phyloP scores from a whole-genome alignment of 1,140 invertebrate genomes.

The Archivesica marissinica region DNA sequence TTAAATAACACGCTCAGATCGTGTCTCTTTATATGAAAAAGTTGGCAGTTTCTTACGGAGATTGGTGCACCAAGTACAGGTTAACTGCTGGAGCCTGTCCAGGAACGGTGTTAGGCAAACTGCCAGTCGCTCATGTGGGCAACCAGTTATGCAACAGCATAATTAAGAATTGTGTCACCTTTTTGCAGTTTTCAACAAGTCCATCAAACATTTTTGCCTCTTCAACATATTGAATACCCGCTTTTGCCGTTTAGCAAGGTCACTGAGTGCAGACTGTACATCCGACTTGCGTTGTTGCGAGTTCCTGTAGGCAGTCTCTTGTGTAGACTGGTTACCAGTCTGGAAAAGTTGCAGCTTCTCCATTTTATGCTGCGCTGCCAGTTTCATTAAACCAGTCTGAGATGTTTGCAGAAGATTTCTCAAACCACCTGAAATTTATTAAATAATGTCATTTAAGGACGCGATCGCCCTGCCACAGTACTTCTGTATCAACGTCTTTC shows the following conservation, averaged over 20 bases:
- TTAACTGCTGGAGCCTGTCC: too few species aligned
- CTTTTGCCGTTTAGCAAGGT: conserved; percentile 39
- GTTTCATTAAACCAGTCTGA: conserved; percentile 31
- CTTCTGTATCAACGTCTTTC: too few species aligned
- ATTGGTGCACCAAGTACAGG: too few species aligned
- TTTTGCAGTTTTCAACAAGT: conserved; percentile 23
- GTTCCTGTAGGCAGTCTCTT: not conserved
- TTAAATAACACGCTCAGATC: too few species aligned
- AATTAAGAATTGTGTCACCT: conserved; percentile 14
- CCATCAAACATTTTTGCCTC: conserved; percentile 38
- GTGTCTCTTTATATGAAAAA: too few species aligned
- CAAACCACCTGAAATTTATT: conserved; percentile 3
- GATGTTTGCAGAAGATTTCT: conserved; percentile 18
- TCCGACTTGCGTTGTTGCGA: not conserved
- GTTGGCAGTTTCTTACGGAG: too few species aligned
- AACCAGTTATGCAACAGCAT: too few species aligned
- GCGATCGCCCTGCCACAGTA: too few species aligned
- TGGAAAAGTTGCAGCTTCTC: conserved; percentile 19
- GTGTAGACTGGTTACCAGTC: not conserved
- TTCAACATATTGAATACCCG: conserved; percentile 34
- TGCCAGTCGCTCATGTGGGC: too few species aligned
- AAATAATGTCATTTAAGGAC: too few species aligned
- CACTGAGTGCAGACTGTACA: not conserved
- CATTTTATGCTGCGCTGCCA: conserved; percentile 22
- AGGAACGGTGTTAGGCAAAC: too few species aligned